A percentile compares a stretch with the other conserved stretches of the same genome.
Conservation (phyloP, 2,113 vertebrate genomes). For the Rhizomys pruinosus region DNA sequence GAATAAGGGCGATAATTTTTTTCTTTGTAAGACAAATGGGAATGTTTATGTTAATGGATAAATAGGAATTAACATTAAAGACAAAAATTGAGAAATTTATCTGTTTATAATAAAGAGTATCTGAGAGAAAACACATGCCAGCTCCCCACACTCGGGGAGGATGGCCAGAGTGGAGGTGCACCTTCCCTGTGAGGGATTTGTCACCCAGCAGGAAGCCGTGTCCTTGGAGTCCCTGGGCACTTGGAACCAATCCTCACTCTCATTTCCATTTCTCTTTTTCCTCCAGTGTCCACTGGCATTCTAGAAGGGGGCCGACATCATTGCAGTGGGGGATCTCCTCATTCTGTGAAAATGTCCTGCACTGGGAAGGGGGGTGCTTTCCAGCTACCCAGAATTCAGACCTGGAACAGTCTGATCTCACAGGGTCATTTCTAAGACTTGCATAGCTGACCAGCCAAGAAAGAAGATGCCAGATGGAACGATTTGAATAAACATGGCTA, state of each 20-base stretch:
- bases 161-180: not conserved
- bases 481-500: not conserved
- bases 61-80: not conserved
- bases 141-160: not conserved
- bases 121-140: not conserved
- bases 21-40: conserved; percentile 13
- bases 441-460: not conserved
- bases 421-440: not conserved
- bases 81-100: not conserved
- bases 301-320: not conserved
- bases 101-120: conserved; percentile 9
- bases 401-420: not conserved
- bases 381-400: not conserved
- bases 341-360: not conserved
- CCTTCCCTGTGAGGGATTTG: not conserved
- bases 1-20: not conserved
- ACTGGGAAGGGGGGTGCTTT: not conserved
- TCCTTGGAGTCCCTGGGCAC: not conserved
- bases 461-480: not conserved
- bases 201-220: not conserved
- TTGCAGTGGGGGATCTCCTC: too few relatives aligned
- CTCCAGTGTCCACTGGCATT: not conserved
- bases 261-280: not conserved
- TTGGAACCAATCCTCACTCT: too few relatives aligned
- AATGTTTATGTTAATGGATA: not conserved